Evolutionary conservation across 2,888 invertebrate genomes (phyloP), one percentile per base, ranked within the genome.

Genomic region (Eumacrocentrus americanus): DNA sequence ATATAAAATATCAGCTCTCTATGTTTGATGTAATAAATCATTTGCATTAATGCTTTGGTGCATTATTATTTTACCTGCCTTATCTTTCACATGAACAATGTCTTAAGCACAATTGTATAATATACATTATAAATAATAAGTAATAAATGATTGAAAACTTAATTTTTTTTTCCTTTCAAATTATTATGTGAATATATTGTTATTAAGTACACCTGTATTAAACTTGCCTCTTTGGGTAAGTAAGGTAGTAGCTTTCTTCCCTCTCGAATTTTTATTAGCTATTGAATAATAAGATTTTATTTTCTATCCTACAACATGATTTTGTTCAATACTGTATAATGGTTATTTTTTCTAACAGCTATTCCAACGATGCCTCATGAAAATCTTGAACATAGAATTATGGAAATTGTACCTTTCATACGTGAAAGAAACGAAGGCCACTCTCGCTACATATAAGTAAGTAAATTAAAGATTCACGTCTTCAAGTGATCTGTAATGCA

Each of bases 331-430:
- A 44, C 51, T 64, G 53, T 61, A 53, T 64, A 68, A 50, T 63
- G 59, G 67, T 71, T 63, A 9, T 73, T 74, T 81, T 81, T 78
- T 77, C 78, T 73, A 68, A 81, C 84, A 96, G 92, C 87, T 99
- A 70, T 99, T 99, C 85, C 95, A 96, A 86, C 86, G 98, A 70
- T 98, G 98, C 82, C 87, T 99, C 59, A 95, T 98, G 84, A 97
- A 97, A 87, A 98, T 99, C 69, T 87, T 99, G 62, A 98, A 98
- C 83, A 98, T 99, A 67, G 99, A 99, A 81, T 84, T 99, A 66
- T 99, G 99, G 99, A 92, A 98, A 79, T 86, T 97, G 56, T 99
- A 99, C 82, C 87, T 99, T 62, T 91, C 91, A 71, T 99, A 99
- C 82, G 97, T 99, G 34, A 95, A 96, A 83, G 98, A 99, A 80